A percentile compares a stretch with the other conserved stretches of the same genome.
Evolutionary conservation across 2,888 invertebrate species (phyloP).

Genomic region (Smittia aterrima): DNA sequence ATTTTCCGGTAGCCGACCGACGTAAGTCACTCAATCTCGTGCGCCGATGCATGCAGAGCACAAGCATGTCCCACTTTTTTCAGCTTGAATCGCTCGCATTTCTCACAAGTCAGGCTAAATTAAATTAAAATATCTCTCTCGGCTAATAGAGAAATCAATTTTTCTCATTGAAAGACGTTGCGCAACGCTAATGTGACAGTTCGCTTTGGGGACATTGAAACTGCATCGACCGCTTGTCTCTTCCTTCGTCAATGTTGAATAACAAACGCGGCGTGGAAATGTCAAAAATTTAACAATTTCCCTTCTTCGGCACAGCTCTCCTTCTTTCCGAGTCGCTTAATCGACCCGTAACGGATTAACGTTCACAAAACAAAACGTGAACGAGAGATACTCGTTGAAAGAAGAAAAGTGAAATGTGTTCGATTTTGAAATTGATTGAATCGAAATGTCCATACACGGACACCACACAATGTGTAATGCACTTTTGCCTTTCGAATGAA

Average conservation of each 20-base stretch:
- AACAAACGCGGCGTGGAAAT: neutral
- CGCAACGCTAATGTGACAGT: conserved; percentile 16
- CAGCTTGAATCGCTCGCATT: neutral
- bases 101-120: conserved; percentile 4
- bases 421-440: conserved; percentile 20
- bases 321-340: neutral
- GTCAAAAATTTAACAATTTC: conserved; percentile 23
- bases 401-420: conserved; percentile 8
- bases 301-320: neutral
- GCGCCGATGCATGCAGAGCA: too few relatives aligned
- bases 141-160: conserved; percentile 23
- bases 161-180: neutral
- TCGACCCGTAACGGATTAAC: neutral
- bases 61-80: neutral
- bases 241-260: conserved; percentile 1
- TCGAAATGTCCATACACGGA: conserved; percentile 2
- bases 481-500: neutral
- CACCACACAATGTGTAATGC: neutral
- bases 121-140: conserved; percentile 24
- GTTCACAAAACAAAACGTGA: neutral
- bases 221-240: neutral
- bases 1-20: neutral
- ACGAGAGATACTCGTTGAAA: neutral
- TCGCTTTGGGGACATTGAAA: conserved; percentile 9
- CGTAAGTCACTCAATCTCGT: too few relatives aligned